phyloP scores from a whole-genome alignment of 2,888 invertebrate genomes.

The Rhagophthalmus giganteus region DNA sequence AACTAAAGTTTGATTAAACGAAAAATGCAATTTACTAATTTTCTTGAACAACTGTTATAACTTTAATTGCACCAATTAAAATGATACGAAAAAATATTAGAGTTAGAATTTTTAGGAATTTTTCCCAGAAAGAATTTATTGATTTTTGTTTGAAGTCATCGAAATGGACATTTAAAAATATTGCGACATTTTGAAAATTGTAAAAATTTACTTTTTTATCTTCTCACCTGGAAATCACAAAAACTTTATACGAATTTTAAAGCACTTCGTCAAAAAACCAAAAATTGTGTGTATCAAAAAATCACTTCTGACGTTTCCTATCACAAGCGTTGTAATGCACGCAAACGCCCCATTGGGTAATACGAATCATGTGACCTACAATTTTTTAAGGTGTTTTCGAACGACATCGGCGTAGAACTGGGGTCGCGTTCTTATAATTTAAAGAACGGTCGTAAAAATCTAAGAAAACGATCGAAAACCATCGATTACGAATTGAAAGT shows the following conservation, averaged over 20 bases:
- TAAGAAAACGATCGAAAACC: no score
- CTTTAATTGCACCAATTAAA: no score
- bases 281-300: slow-evolving; percentile 14
- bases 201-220: background rate
- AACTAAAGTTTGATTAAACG: no score
- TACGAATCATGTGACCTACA: slow-evolving; percentile 41
- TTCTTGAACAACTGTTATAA: no score
- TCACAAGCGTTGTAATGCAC: slow-evolving; percentile 45
- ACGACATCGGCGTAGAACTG: slow-evolving; percentile 5
- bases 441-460: no score
- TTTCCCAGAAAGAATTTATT: slow-evolving; percentile 1
- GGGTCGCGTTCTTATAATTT: no score
- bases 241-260: slow-evolving; percentile 7
- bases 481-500: no score
- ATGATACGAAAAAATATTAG: no score
- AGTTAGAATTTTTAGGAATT: no score
- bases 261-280: slow-evolving; percentile 1
- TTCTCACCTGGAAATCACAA: slow-evolving; percentile 15
- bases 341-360: slow-evolving; percentile 43
- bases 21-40: no score
- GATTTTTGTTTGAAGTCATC: slow-evolving; percentile 9
- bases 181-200: background rate
- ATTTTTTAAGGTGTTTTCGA: background rate
- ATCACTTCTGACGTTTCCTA: slow-evolving; percentile 25
- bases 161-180: background rate